Base-by-base conservation (phyloP, 2,113 vertebrate species). In the Pterocles orientalis region DNA sequence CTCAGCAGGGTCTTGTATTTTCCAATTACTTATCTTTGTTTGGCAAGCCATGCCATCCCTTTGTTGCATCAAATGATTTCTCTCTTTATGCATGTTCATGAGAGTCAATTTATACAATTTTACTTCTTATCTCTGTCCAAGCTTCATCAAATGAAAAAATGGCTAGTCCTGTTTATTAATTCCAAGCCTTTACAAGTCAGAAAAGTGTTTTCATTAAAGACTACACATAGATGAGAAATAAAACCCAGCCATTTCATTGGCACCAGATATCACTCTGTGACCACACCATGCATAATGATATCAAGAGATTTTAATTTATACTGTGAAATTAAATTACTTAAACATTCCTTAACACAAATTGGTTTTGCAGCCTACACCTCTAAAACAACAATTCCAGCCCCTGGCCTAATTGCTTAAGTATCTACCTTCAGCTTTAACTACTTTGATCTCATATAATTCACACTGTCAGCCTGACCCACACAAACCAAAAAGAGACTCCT, bases 291-390 rank as follows among this genome's bases (percentile, higher is more conserved):
- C 48, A 60, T 36, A 91, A 91, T 81, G 57, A 70, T 31, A 92
- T 33, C 64, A 82, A 53, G 33, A 66, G 14, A 48, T 41, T 82
- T 90, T 62, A 68, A 93, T 95, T 86, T 78, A 69, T 17, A 68
- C 86, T 72, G 53, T 87, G 86, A 95, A 92, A 93, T 92, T 93
- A 80, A 94, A 94, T 97, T 96, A 98, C 94, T 96, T 96, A 94
- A 95, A 91, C 87, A 95, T 95, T 92, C 90, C 92, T 94, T 90
- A 95, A 97, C 73, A 93, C 70, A 96, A 98, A 96, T 93, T 76
- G 70, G 80, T 95, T 97, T 92, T 77, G 92, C 82, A 92, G 78
- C 84, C 86, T 92, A 86, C 61, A 18, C 88, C 68, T 95, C 96
- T 96, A 91, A 95, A 97, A 95, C 86, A 95, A 94, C 70, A 96